Base-by-base conservation (phyloP, 2,797 vertebrate genomes). In the Spizella passerina region DNA sequence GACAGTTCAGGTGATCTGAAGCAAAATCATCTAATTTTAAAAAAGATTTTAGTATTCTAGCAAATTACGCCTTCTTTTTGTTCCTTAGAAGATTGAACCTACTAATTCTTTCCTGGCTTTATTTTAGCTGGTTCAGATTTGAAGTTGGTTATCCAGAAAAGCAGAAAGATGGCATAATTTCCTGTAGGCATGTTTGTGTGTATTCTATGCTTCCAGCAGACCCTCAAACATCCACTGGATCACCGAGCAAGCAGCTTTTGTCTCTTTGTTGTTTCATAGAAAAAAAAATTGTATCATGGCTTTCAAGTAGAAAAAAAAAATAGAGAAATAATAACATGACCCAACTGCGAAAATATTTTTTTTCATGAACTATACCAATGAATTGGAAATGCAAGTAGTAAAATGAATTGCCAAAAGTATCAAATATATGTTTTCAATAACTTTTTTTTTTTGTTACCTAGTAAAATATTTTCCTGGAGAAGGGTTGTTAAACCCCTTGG, bases 391-490 rank as follows among this genome's bases (percentile, higher is more conserved):
- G 94, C 92, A 93, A 79, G 89, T 79, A 96, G 92, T 95, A 94
- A 97, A 96, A 91, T 4, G 60, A 93, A 94, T 92, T 95, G 95
- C 72, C 91, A 95, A 94, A 94, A 96, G 70, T 94, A 92, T 95
- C 88, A 82, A 95, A 89, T 89, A 91, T 81, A 90, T 96, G 84
- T 64, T 85, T 94, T 95, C 82, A 92, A 97, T 96, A 97, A 97
- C 79, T 38, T 34, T 82, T 94, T 86, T 95, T 95, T 96, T 92
- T 90, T 86, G 76, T 93, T 96, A 77, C 50, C 69, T 80, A 64
- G 86, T 95, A 94, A 97, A 96, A 96, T 92, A 79, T 91, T 96
- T 92, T 86, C 95, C 95, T 93, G 85, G 80, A 93, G 91, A 96
- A 92, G 93, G 84, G 83, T 60, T 90, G 81, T 84, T 90, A 89